Evolutionary conservation across 2,113 vertebrate species (phyloP).

Genomic region (Aegithalos caudatus): DNA sequence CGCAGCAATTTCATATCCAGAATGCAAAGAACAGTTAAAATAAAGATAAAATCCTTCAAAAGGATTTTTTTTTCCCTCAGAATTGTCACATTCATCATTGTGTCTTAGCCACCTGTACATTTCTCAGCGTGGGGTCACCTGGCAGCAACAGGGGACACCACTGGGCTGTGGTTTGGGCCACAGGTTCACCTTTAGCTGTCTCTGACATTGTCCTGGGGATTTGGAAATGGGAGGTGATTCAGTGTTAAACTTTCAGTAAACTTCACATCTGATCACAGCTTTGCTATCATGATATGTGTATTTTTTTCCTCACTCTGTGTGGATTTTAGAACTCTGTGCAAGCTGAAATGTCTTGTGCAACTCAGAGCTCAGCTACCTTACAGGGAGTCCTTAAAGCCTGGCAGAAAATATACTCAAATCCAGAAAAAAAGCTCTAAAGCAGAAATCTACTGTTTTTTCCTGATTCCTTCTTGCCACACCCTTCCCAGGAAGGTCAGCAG

Average conservation of each 20-base stretch:
- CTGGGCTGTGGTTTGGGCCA: background rate
- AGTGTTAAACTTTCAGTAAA: background rate
- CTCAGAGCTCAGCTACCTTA: background rate
- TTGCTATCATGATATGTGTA: background rate
- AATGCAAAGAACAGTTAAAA: background rate
- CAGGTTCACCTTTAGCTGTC: background rate
- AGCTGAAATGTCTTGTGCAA: background rate
- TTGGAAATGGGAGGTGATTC: background rate
- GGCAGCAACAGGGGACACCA: background rate
- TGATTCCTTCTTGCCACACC: background rate
- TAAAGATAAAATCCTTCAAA: background rate
- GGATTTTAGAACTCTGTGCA: background rate
- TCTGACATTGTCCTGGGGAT: background rate
- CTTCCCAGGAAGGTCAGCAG: background rate
- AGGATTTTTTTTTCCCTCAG: background rate
- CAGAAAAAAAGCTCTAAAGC: background rate
- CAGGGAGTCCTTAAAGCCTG: background rate
- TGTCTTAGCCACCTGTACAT: background rate
- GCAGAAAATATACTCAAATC: background rate
- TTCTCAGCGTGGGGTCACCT: accelerated
- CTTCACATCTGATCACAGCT: background rate
- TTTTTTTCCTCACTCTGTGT: background rate
- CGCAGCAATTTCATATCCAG: background rate
- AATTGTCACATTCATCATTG: background rate
- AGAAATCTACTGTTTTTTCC: background rate